Evolutionary conservation across 1,140 invertebrate genomes (phyloP).

Genomic region (Cataglyphis hispanica): DNA sequence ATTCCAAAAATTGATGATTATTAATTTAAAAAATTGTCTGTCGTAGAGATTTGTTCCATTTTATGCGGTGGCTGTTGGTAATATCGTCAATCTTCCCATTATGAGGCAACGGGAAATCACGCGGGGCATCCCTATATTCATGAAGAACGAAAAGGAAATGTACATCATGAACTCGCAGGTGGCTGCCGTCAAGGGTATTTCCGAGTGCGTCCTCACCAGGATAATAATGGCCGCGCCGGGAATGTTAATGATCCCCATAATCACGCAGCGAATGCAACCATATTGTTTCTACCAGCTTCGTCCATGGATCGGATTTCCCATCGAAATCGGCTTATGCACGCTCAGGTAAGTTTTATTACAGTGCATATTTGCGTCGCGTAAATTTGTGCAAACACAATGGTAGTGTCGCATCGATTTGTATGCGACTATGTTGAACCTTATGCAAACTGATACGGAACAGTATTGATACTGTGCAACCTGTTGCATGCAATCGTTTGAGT

Average conservation of each 20-base stretch:
- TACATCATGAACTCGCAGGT: conserved; percentile 75
- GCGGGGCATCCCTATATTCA: conserved; percentile 82
- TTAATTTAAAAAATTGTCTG: background rate
- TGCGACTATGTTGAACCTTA: background rate
- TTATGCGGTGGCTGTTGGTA: conserved; percentile 88
- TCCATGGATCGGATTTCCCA: conserved; percentile 5
- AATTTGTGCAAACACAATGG: background rate
- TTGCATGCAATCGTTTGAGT: background rate
- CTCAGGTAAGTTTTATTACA: conserved; percentile 43
- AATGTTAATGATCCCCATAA: conserved; percentile 82
- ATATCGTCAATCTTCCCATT: conserved; percentile 89
- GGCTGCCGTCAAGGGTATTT: conserved; percentile 87
- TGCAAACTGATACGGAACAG: background rate
- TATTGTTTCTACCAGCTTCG: conserved; percentile 46
- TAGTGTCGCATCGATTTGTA: background rate
- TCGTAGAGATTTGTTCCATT: conserved; percentile 86
- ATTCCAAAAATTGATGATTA: background rate
- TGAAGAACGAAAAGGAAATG: conserved; percentile 1
- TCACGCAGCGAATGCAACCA: conserved; percentile 23
- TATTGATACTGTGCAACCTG: background rate
- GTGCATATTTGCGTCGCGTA: background rate
- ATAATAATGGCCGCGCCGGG: conserved; percentile 89
- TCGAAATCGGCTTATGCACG: conserved; percentile 31
- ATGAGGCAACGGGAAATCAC: conserved; percentile 88
- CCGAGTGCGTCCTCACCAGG: conserved; percentile 89